Evolutionary conservation across 2,888 invertebrate species (phyloP).

Genomic region (Leptinotarsa peninsularis): DNA sequence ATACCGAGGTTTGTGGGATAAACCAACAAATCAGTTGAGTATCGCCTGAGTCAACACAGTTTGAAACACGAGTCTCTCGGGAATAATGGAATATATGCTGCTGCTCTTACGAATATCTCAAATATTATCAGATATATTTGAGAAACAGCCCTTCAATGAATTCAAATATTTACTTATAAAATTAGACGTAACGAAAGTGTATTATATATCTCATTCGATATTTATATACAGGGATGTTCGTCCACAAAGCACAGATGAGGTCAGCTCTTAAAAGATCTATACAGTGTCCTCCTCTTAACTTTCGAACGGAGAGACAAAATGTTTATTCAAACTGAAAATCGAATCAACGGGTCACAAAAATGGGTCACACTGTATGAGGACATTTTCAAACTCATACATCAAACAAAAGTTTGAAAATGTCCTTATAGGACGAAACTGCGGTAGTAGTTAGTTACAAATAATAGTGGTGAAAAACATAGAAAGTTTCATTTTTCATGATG

Average conservation of each 20-base stretch:
- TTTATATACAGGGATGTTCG: constrained; percentile 1
- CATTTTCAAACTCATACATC: too few relatives aligned
- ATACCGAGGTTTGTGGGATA: background rate
- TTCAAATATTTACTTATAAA: constrained; percentile 8
- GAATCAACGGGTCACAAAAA: too few relatives aligned
- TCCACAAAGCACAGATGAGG: background rate
- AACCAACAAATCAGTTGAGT: constrained; percentile 2
- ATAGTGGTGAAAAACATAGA: too few relatives aligned
- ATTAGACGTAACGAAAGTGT: background rate
- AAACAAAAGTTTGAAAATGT: too few relatives aligned
- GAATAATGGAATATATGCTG: background rate
- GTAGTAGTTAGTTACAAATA: too few relatives aligned
- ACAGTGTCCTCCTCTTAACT: background rate
- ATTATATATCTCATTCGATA: background rate
- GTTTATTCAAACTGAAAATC: too few relatives aligned
- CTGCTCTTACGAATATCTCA: constrained; percentile 7
- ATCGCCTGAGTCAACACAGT: constrained; percentile 3
- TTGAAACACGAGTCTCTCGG: background rate
- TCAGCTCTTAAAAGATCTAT: background rate
- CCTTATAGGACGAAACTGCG: too few relatives aligned
- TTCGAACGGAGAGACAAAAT: too few relatives aligned
- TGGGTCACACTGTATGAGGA: too few relatives aligned
- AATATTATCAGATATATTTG: constrained; percentile 2
- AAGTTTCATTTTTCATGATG: too few relatives aligned
- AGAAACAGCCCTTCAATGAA: background rate